Base-by-base conservation (phyloP, 2,797 vertebrate species). In the Phoebastria nigripes region DNA sequence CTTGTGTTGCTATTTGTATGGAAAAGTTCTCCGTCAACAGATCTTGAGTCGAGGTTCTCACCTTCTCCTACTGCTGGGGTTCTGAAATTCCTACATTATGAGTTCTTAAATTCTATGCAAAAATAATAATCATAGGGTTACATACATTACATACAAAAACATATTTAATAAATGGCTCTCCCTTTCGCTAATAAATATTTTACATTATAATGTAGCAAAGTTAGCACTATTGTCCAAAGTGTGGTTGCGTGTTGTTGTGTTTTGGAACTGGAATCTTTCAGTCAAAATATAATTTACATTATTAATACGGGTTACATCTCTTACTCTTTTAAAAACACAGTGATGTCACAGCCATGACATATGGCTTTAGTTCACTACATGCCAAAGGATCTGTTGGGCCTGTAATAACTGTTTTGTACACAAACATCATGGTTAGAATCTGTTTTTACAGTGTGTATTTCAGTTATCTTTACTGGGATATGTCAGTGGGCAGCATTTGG, bases 371-470 rank as follows among this genome's bases (percentile, higher is more conserved):
- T 79, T 93, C 51, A 46, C 49, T 76, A 54, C 41, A 87, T 82
- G 54, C 22, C 71, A 87, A 84, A 82, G 42, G 59, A 91, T 82
- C 72, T 73, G 26, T 51, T 93, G 15, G 74, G 37, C 61, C 83
- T 67, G 25, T 87, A 76, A 2, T 65, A 84, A 87, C 35, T 84
- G 62, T 66, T 93, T 89, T 87, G 39, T 89, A 85, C 35, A 85
- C 78, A 91, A 96, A 73, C 63, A 71, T 44, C 66, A 67, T 51
- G 54, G 71, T 82, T 87, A 89, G 71, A 92, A 91, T 82, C 86
- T 89, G 55, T 3, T 96, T 90, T 85, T 73, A 67, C 49, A 42
- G 21, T 63, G 67, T 74, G 15, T 58, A 20, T 93, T 87, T 90
- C 83, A 70, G 46, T 87, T 92, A 46, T 72, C 81, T 76, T 88